These are phyloP conservation scores for Phrynocephalus guinanensis DNA, from an alignment of 2,797 vertebrate species.

Conservation along the genomic window DNA sequence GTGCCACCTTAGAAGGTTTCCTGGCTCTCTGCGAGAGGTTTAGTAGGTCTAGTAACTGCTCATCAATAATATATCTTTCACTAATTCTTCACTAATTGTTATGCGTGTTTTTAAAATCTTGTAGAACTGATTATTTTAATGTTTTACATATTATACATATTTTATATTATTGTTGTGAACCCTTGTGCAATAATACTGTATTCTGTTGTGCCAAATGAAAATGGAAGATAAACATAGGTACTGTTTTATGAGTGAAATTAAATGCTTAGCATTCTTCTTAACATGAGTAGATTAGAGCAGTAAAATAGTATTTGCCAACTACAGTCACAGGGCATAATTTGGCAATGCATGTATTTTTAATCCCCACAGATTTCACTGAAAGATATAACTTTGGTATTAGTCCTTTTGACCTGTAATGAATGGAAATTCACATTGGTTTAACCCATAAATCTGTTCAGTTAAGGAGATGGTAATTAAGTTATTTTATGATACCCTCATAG, in stretches of 20 bases:
- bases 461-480: neutral
- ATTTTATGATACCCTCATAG: neutral
- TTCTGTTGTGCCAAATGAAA: too few species aligned
- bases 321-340: neutral
- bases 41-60: too few species aligned
- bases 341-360: neutral
- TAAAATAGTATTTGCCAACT: neutral
- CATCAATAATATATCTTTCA: too few species aligned
- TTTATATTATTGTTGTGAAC: too few species aligned
- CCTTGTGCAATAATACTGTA: too few species aligned
- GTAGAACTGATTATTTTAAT: too few species aligned
- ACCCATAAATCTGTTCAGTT: neutral
- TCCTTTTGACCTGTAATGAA: neutral
- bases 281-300: neutral
- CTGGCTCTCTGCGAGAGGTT: too few species aligned
- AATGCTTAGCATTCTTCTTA: neutral
- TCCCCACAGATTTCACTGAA: neutral
- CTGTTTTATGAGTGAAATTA: neutral
- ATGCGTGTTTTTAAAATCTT: too few species aligned
- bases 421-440: neutral
- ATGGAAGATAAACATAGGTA: neutral
- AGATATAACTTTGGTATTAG: neutral
- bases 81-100: too few species aligned
- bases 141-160: too few species aligned
- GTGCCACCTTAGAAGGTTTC: too few species aligned